A percentile compares a stretch with the other conserved stretches of the same genome.
phyloP scores from a whole-genome alignment of 2,113 vertebrate genomes.

The Neodon shergylaensis region DNA sequence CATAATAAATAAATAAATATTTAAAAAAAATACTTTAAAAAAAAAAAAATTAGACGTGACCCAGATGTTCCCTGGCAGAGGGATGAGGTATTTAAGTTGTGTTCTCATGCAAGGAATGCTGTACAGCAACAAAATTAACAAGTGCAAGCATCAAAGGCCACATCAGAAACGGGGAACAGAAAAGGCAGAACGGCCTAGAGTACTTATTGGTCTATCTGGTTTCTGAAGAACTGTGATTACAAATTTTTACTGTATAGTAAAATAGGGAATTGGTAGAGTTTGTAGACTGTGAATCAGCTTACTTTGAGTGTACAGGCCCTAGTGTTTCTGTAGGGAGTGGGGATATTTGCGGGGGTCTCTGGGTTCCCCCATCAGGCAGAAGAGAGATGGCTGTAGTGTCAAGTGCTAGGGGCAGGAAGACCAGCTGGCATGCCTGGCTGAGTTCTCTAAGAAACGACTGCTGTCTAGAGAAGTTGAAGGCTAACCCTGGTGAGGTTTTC shows the following conservation, averaged over 20 bases:
- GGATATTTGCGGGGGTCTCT: accelerated
- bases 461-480: not conserved
- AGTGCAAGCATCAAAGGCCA: not conserved
- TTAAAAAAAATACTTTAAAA: no score
- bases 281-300: not conserved
- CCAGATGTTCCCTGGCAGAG: not conserved
- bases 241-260: not conserved
- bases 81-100: not conserved
- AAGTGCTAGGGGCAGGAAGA: not conserved
- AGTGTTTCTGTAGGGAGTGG: not conserved
- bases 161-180: not conserved
- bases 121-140: not conserved
- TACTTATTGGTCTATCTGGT: not conserved
- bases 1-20: no score
- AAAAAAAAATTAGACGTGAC: not conserved
- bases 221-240: conserved; percentile 12
- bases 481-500: not conserved
- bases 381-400: not conserved
- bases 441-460: not conserved
- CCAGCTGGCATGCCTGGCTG: not conserved
- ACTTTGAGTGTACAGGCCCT: not conserved
- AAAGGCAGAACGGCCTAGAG: not conserved
- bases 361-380: not conserved
- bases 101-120: not conserved
- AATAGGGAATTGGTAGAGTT: not conserved